Percentiles rank a stretch among this genome's conserved stretches.
Evolutionary conservation across 2,113 vertebrate species (phyloP).

Genomic region (Gulo gulo): DNA sequence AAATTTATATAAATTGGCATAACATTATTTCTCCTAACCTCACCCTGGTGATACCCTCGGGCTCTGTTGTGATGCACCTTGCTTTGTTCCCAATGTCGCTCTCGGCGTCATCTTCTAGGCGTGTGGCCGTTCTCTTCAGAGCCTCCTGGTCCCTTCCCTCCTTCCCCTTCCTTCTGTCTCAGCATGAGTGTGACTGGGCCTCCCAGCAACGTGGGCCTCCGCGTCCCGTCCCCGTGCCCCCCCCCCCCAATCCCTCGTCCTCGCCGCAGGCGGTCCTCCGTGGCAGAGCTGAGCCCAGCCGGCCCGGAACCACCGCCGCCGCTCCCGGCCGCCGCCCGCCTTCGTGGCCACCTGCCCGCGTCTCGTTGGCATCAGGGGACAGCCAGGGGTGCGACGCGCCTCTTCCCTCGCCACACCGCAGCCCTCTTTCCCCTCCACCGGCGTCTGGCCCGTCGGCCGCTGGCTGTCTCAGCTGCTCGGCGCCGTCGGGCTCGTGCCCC

Average conservation of each 20-base stretch:
- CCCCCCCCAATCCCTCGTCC: neutral
- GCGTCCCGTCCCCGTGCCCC: accelerated
- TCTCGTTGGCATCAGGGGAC: no score
- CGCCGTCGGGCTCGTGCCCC: neutral
- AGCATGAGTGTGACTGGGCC: no score
- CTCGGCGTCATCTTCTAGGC: neutral
- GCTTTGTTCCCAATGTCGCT: neutral
- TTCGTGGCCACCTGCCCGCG: neutral
- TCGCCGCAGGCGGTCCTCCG: neutral
- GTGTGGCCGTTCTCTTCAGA: neutral
- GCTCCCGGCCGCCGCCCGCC: accelerated
- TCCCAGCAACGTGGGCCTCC: neutral
- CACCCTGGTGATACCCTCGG: neutral
- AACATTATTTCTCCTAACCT: neutral
- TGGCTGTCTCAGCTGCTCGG: neutral
- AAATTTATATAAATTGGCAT: neutral
- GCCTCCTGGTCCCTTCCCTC: no score
- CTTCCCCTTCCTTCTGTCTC: neutral
- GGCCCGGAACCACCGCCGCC: no score
- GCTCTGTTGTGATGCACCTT: neutral
- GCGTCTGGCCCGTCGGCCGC: no score
- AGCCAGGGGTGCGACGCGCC: no score
- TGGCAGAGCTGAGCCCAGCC: neutral
- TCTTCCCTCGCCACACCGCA: no score
- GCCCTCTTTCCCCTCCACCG: no score